Conservation (phyloP, 1,140 invertebrate genomes). For the Campodea augens region DNA sequence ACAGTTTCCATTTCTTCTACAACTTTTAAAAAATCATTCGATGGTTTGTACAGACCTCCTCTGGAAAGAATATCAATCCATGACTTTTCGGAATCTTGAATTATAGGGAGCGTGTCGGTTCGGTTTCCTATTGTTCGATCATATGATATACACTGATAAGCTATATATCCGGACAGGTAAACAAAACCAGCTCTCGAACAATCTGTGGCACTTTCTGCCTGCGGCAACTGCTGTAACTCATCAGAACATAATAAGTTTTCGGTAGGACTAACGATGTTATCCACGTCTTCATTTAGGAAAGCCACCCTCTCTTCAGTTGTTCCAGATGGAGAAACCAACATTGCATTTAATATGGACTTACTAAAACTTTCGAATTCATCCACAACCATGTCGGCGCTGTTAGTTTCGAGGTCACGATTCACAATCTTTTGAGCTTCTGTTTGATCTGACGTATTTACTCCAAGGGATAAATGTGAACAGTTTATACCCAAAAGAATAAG, state of each 20-base stretch:
- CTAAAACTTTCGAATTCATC: too few species aligned
- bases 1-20: background rate
- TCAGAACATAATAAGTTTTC: background rate
- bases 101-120: background rate
- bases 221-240: too few species aligned
- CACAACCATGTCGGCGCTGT: background rate
- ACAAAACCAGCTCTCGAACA: background rate
- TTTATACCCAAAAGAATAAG: constrained; percentile 14
- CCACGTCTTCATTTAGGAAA: background rate
- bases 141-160: background rate
- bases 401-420: background rate
- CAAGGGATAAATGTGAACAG: background rate
- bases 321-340: background rate
- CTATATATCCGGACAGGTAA: background rate
- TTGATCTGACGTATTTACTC: background rate
- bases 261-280: background rate
- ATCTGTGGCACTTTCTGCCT: background rate
- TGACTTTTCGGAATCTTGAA: background rate
- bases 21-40: background rate
- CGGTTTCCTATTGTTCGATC: background rate
- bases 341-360: background rate
- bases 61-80: background rate
- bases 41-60: background rate
- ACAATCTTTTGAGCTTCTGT: background rate
- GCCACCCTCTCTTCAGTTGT: background rate